These are phyloP conservation scores for Triplophysa tibetana DNA, from an alignment of 2,113 vertebrate species.

Conservation along the genomic window DNA sequence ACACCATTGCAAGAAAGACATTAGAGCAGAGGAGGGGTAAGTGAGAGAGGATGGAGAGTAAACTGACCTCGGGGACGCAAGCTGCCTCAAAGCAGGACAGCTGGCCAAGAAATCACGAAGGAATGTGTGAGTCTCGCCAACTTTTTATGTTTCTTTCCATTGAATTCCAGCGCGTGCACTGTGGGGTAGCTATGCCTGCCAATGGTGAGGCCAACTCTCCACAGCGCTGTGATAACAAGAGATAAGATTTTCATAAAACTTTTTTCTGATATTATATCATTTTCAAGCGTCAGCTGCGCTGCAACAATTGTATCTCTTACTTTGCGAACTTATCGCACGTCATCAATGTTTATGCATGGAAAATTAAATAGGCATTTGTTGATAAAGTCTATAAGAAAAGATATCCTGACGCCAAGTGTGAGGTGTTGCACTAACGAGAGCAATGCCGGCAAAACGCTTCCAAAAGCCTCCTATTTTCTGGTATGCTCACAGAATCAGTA, in stretches of 20 bases:
- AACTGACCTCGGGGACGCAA: slow-evolving; percentile 12
- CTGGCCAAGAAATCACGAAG: slow-evolving; percentile 36
- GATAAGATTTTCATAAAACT: background rate
- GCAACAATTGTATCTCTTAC: slow-evolving; percentile 34
- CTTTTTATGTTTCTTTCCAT: slow-evolving; percentile 48
- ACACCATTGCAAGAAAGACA: slow-evolving; percentile 28
- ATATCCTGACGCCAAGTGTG: slow-evolving; percentile 13
- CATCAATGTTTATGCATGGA: slow-evolving; percentile 38
- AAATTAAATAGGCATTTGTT: slow-evolving; percentile 33
- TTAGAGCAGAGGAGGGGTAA: background rate
- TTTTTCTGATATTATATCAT: slow-evolving; percentile 38
- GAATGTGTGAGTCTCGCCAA: slow-evolving; percentile 49
- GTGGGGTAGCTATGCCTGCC: slow-evolving; percentile 8
- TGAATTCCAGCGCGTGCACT: slow-evolving; percentile 42
- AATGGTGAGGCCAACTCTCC: background rate
- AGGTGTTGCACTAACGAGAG: background rate
- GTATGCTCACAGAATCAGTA: background rate
- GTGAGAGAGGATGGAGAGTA: background rate
- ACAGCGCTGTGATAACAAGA: slow-evolving; percentile 16
- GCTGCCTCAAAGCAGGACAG: slow-evolving; percentile 41
- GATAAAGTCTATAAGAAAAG: slow-evolving; percentile 5
- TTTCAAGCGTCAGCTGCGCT: slow-evolving; percentile 7
- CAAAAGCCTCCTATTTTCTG: background rate
- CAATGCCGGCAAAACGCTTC: background rate
- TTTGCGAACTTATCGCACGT: slow-evolving; percentile 26